phyloP scores from a whole-genome alignment of 1,140 invertebrate genomes.

The Dryas iulia region DNA sequence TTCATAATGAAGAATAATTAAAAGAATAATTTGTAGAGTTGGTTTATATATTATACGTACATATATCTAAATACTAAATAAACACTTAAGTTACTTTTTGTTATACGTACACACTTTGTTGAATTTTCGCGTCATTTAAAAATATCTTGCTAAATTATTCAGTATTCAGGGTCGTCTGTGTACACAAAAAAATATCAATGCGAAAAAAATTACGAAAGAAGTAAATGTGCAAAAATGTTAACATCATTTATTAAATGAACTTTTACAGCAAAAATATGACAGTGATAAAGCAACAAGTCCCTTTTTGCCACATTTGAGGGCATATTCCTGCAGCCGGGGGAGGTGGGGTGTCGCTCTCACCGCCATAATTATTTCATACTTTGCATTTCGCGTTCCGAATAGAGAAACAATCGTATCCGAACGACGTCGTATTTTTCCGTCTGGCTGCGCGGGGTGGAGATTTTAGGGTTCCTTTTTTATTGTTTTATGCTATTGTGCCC shows the following conservation, averaged over 20 bases:
- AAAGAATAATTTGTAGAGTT: too few species aligned
- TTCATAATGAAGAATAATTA: too few species aligned
- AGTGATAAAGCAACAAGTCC: conserved; percentile 74
- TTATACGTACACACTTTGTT: neutral
- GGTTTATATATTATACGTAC: too few species aligned
- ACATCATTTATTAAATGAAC: conserved; percentile 44
- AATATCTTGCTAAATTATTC: conserved; percentile 7
- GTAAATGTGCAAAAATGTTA: conserved; percentile 29
- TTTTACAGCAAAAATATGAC: conserved; percentile 51
- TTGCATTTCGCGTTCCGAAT: conserved; percentile 62
- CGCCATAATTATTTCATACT: conserved; percentile 76
- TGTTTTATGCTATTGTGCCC: neutral
- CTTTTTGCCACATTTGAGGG: conserved; percentile 63
- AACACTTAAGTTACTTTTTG: neutral
- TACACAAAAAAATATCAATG: conserved; percentile 1
- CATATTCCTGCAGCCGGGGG: conserved; percentile 49
- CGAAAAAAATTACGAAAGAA: conserved; percentile 16
- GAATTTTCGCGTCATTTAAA: conserved; percentile 5
- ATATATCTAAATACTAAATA: neutral
- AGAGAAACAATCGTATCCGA: conserved; percentile 64
- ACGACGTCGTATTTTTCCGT: conserved; percentile 65
- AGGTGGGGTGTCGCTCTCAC: conserved; percentile 48
- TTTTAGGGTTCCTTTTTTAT: conserved; percentile 35
- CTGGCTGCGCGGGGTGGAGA: conserved; percentile 46
- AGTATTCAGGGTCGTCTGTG: neutral